Base-by-base conservation (phyloP, 2,797 vertebrate species). In the Lepilemur ruficaudatus region DNA sequence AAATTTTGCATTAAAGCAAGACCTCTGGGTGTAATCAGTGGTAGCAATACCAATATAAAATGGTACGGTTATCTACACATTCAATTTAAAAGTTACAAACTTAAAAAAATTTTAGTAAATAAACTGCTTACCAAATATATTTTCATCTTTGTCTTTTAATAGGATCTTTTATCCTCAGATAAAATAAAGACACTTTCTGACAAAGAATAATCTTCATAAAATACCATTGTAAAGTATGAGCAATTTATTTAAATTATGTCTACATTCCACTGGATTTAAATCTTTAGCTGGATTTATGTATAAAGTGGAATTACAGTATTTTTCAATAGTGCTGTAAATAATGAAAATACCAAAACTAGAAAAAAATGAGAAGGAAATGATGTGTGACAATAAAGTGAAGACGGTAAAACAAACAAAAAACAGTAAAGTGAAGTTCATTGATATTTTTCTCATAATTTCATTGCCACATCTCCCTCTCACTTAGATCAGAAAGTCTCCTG, bases 331-430 rank as follows among this genome's bases (percentile, higher is more conserved):
- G 38, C 46, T n/a, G 13, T 22, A 89, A 93, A 10, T 75, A 93
- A 85, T 73, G 43, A 79, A 95, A 92, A 93, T 52, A 95, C 2
- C 0, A 7, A 94, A 93, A 85, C 72, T 1, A 78, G 67, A 86
- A 86, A 90, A 93, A 92, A 93, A 91, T 46, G 59, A 83, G 8
- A 30, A 96, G 20, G n/a, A 96, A 96, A 93, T 86, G 43, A 89
- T 65, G 8, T 50, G 9, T 3, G 91, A 92, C 75, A 93, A 79
- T 80, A 91, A 91, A 69, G 43, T 81, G 35, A 88, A 95, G 76
- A 95, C 57, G 90, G 84, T 32, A 12, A 59, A 32, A 65, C 15
- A 65, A 65, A 63, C 14, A 65, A n/a, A 65, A 46, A 93, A 11
- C 11, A 91, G 17, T 32, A 78, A 92, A 84, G 67, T 61, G 12